Evolutionary conservation across 2,888 invertebrate genomes (phyloP).

Genomic region (Drosophila eohydei): DNA sequence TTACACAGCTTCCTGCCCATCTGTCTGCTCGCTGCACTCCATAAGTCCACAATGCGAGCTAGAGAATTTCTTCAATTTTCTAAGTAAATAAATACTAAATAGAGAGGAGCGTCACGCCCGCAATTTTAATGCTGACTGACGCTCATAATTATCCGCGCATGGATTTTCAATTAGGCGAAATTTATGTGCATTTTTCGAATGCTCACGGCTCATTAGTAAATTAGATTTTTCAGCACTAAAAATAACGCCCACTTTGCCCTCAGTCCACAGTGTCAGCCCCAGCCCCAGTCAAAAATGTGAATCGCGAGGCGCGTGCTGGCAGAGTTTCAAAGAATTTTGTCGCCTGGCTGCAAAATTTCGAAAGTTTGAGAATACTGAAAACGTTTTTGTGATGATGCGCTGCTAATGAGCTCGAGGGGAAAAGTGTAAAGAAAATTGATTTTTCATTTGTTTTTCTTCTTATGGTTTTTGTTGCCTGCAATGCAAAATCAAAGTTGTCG

Average conservation of each 20-base stretch:
- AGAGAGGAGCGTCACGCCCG: conserved; percentile 21
- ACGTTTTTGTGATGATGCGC: conserved; percentile 45
- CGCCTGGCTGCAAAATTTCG: conserved; percentile 75
- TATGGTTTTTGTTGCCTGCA: conserved; percentile 1
- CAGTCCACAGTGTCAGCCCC: not conserved
- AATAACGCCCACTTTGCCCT: conserved; percentile 54
- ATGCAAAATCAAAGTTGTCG: not conserved
- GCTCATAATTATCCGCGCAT: conserved; percentile 76
- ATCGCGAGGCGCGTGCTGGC: conserved; percentile 33
- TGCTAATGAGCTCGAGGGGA: conserved; percentile 66
- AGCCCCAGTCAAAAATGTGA: not conserved
- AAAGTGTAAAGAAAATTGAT: conserved; percentile 69
- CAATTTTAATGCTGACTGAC: conserved; percentile 62
- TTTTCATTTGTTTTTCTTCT: conserved; percentile 64
- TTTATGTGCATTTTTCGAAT: conserved; percentile 78
- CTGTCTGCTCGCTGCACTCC: not conserved
- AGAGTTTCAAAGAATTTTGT: conserved; percentile 70
- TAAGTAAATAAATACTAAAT: conserved; percentile 38
- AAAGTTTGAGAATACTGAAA: conserved; percentile 50
- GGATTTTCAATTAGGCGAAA: conserved; percentile 78
- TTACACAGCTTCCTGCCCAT: not conserved
- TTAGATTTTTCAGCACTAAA: conserved; percentile 64
- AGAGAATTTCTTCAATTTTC: conserved; percentile 11
- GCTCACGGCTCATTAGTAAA: conserved; percentile 80
- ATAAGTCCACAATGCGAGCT: not conserved